Evolutionary conservation across 2,113 vertebrate species (phyloP).

Genomic region (Gobio gobio): DNA sequence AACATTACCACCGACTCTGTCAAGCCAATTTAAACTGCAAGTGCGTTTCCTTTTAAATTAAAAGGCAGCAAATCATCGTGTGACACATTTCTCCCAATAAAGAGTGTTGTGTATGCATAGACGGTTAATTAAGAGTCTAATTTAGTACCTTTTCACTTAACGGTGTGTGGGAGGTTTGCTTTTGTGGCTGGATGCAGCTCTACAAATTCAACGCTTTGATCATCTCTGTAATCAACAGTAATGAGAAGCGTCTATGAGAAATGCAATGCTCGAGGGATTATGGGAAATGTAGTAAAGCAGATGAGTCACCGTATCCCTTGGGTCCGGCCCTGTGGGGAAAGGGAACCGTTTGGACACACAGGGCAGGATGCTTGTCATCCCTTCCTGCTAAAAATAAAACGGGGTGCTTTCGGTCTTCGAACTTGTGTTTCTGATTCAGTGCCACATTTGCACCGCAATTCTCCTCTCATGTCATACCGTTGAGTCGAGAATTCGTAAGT

Average conservation of each 20-base stretch:
- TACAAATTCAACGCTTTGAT: slow-evolving; percentile 69
- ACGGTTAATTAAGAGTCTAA: slow-evolving; percentile 32
- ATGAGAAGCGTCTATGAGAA: slow-evolving; percentile 72
- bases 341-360: slow-evolving; percentile 67
- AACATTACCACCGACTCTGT: not conserved
- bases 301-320: slow-evolving; percentile 70
- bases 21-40: not conserved
- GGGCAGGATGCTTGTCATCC: slow-evolving; percentile 66
- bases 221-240: slow-evolving; percentile 67
- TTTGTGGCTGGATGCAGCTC: slow-evolving; percentile 55
- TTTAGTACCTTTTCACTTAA: slow-evolving; percentile 51
- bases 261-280: slow-evolving; percentile 65
- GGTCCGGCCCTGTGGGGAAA: slow-evolving; percentile 67
- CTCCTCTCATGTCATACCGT: slow-evolving; percentile 52
- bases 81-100: not conserved
- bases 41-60: not conserved
- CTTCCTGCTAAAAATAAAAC: slow-evolving; percentile 75
- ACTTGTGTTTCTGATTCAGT: slow-evolving; percentile 69
- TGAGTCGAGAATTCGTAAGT: slow-evolving; percentile 32
- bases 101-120: not conserved
- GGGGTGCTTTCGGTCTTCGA: slow-evolving; percentile 75
- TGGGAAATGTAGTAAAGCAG: slow-evolving; percentile 69
- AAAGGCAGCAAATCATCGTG: not conserved
- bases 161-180: slow-evolving; percentile 64
- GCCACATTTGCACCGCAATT: slow-evolving; percentile 48